phyloP scores from a whole-genome alignment of 2,113 vertebrate genomes.

The Notothenia rossii region DNA sequence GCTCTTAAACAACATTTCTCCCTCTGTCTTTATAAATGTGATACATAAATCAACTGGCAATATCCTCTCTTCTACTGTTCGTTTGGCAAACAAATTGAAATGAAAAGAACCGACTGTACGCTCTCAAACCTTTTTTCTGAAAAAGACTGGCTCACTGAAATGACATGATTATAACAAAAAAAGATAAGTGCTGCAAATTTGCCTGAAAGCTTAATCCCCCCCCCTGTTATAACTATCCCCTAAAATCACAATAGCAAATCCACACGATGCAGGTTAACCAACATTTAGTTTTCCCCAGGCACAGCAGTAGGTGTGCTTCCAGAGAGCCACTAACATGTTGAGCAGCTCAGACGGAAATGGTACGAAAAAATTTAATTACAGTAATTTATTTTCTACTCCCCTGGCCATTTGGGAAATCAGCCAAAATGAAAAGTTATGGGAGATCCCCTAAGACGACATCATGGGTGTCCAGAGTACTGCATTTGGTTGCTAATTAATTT shows the following conservation, averaged over 20 bases:
- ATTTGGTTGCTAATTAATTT: not conserved
- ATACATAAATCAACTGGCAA: conserved; percentile 67
- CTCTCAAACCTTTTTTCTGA: too few relatives aligned
- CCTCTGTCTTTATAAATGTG: not conserved
- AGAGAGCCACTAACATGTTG: not conserved
- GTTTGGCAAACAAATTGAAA: too few relatives aligned
- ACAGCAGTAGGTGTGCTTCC: not conserved
- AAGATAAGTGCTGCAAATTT: too few relatives aligned
- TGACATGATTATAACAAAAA: too few relatives aligned
- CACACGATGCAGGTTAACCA: not conserved
- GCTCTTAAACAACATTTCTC: not conserved
- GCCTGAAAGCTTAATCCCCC: not conserved
- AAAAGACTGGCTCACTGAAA: too few relatives aligned
- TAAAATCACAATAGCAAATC: not conserved
- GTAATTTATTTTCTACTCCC: not conserved
- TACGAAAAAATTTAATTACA: not conserved
- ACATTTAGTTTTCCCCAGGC: too few relatives aligned
- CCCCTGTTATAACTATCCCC: not conserved
- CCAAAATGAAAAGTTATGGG: not conserved
- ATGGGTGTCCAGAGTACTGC: not conserved
- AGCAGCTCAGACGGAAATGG: not conserved
- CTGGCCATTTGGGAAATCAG: not conserved
- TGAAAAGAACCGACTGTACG: too few relatives aligned
- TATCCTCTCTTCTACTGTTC: too few relatives aligned
- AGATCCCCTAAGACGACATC: not conserved